These are phyloP conservation scores for Stenichneumon culpator DNA, from an alignment of 2,888 invertebrate species.

Conservation along the genomic window DNA sequence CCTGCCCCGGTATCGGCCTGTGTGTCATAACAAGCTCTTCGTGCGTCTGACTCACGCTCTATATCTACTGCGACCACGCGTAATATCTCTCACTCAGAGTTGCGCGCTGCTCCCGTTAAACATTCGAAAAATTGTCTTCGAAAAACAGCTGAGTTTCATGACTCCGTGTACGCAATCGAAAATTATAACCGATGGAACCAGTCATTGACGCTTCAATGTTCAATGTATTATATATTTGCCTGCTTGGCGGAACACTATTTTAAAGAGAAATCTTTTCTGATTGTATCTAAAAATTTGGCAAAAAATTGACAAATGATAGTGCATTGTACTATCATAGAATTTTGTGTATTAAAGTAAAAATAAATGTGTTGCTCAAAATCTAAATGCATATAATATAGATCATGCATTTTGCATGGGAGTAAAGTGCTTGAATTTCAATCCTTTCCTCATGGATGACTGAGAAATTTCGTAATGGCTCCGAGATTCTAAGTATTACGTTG, in stretches of 20 bases:
- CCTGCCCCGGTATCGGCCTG: slow-evolving; percentile 62
- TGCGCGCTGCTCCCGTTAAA: slow-evolving; percentile 1
- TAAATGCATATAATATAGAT: not conserved
- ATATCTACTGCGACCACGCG: slow-evolving; percentile 67
- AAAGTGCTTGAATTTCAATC: not conserved
- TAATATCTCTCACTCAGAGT: slow-evolving; percentile 46
- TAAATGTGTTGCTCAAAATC: too few species aligned
- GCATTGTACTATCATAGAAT: too few species aligned
- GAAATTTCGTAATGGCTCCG: not conserved
- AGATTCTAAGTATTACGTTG: slow-evolving; percentile 69
- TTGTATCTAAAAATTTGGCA: too few species aligned
- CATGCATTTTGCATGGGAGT: not conserved
- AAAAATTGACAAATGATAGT: too few species aligned
- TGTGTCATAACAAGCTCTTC: slow-evolving; percentile 71
- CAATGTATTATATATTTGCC: too few species aligned
- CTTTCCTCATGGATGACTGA: not conserved
- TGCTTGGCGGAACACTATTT: too few species aligned
- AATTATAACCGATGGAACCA: not conserved
- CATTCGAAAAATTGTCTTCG: not conserved
- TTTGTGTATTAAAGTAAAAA: too few species aligned
- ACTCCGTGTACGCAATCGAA: slow-evolving; percentile 4
- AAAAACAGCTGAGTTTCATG: not conserved
- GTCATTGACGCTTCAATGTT: not conserved
- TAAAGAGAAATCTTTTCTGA: too few species aligned
- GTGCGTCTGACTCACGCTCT: slow-evolving; percentile 70